Conservation (phyloP, 1,140 invertebrate species). For the Condylostylus longicornis region DNA sequence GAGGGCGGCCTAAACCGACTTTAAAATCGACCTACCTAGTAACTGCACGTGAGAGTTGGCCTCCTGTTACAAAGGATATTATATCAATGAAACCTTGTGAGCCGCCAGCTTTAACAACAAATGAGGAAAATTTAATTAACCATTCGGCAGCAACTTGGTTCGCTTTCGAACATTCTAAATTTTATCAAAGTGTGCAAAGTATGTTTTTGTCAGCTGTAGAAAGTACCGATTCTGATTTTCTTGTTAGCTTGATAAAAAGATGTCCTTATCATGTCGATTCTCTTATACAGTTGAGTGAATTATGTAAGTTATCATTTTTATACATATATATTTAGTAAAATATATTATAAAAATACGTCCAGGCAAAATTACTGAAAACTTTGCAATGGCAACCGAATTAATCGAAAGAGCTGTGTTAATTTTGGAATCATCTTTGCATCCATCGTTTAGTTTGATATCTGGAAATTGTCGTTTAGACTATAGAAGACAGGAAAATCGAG, state of each 20-base stretch:
- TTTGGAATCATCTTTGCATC: constrained; percentile 66
- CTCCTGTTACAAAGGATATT: constrained; percentile 48
- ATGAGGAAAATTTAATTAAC: neutral
- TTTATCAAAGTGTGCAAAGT: constrained; percentile 60
- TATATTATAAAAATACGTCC: neutral
- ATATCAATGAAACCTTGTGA: constrained; percentile 56
- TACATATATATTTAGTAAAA: neutral
- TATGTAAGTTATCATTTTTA: constrained; percentile 39
- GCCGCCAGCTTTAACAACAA: constrained; percentile 17
- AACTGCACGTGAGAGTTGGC: constrained; percentile 49
- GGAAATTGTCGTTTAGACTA: constrained; percentile 69
- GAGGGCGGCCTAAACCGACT: constrained; percentile 35
- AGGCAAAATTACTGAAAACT: constrained; percentile 54
- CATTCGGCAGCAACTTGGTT: constrained; percentile 42
- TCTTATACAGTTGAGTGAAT: constrained; percentile 70
- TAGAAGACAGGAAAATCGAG: constrained; percentile 66
- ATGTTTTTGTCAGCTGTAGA: constrained; percentile 65
- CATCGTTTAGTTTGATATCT: constrained; percentile 59
- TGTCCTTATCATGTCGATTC: constrained; percentile 71
- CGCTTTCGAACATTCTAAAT: constrained; percentile 59
- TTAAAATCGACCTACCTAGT: constrained; percentile 51
- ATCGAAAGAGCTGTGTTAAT: constrained; percentile 63
- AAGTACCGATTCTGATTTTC: constrained; percentile 63
- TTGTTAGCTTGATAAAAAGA: constrained; percentile 61
- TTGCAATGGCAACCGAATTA: constrained; percentile 60